Base-by-base conservation (phyloP, 2,888 invertebrate species). In the Hydrotaea diabolus region DNA sequence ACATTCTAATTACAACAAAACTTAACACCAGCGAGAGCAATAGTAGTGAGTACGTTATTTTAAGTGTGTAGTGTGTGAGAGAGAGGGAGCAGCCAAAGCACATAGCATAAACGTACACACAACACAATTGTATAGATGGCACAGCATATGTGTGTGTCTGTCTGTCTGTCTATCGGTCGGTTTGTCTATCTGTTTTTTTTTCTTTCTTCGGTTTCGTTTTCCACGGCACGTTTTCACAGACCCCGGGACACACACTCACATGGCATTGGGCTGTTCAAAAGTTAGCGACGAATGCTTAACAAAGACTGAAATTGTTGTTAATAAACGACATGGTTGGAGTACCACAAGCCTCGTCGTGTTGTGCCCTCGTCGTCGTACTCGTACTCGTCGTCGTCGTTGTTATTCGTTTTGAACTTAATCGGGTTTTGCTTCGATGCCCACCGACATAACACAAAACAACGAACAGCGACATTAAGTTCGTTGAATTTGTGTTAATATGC, bases 251-350 rank as follows among this genome's bases (percentile, higher is more conserved):
- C 74, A 62, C 13, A 49, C 43, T 43, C 74, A 64, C 53, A 55
- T 77, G 55, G 46, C 43, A 3, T n/a, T 66, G n/a, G 19, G 72
- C 55, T 71, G 23, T 76, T 46, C 57, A 75, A 78, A 73, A 80
- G 81, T 66, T 78, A 78, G 77, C 84, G 77, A 66, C 82, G 85
- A 85, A 82, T 80, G 82, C 85, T 77, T 82, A 85, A 85, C 85
- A 82, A 79, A 85, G 79, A 85, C 85, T 85, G 69, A 80, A 85
- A 46, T 46, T 39, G 43, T 69, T 69, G 69, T 43, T 46, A 69
- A 69, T 46, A 46, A 4, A 31, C 36, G 66, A 11, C 31, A 26
- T 53, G 21, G 66, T 46, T 46, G 69, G 43, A 69, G 64, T 9
- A 64, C 39, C 23, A 4, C 23, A 2, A 11, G 9, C 62, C n/a